Base-by-base conservation (phyloP, 2,797 vertebrate genomes). In the Geotrypetes seraphini region DNA sequence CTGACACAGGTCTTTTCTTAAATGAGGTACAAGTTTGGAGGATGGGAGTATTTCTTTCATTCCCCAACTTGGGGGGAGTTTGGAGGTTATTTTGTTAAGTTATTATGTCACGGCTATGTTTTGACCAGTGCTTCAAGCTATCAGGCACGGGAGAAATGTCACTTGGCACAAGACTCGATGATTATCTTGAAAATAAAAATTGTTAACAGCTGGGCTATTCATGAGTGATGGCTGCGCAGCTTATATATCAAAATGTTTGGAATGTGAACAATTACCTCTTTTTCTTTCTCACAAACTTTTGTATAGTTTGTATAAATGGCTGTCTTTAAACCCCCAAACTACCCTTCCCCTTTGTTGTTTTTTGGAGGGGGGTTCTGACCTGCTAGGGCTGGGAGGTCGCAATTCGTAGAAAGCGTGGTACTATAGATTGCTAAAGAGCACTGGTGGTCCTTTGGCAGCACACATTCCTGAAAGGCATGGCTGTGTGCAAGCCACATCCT, bases 231-330 rank as follows among this genome's bases (percentile, higher is more conserved):
- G 77, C 84, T 80, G 68, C 49, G 67, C 60, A 86, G 85, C 90
- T 93, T 91, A 84, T 87, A 60, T 83, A 86, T 86, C 73, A 80
- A 86, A 92, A 89, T 75, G 63, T 83, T 81, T 85, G 87, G 87
- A 90, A 92, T 92, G 88, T 59, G 78, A 81, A 87, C 86, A 88
- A 80, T 90, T 87, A 81, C 77, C 62, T 83, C 84, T 85, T 87
- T 85, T 73, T 80, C 60, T 84, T 89, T 90, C 80, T 87, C 82
- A 84, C 71, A 77, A 61, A 73, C 43, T 63, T 69, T 71, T 33
- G 31, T 65, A 52, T 52, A 63, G 47, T 62, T 69, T 79, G 79
- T 71, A 70, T 70, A 80, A 84, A 79, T 63, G 36, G 48, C 34
- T 54, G 23, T 10, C 10, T 57, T 64, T n/a, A n/a, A 62, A 30